These are phyloP conservation scores for Stenopsyche tienmushanensis DNA, from an alignment of 1,140 invertebrate genomes.

Conservation along the genomic window DNA sequence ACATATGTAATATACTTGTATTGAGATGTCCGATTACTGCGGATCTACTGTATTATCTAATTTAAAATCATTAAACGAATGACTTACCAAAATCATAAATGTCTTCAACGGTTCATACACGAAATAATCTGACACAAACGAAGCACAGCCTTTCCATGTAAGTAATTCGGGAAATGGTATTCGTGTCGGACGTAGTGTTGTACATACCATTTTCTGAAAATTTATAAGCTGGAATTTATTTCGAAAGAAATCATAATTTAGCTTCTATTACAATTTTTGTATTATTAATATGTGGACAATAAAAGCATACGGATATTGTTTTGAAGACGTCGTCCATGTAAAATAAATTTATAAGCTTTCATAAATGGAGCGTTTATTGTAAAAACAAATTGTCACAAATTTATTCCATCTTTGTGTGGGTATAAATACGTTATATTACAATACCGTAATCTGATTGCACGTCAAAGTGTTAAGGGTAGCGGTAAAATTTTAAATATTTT, in stretches of 20 bases:
- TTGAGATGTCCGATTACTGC: no score
- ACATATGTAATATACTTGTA: conserved; percentile 1
- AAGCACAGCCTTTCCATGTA: conserved; percentile 61
- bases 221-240: conserved; percentile 2
- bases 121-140: conserved; percentile 63
- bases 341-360: no score
- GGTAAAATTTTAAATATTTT: no score
- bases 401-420: background rate
- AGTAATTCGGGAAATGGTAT: conserved; percentile 61
- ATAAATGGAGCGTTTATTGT: no score
- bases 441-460: no score
- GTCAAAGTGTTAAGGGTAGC: no score
- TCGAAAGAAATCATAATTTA: background rate
- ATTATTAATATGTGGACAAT: no score
- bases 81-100: conserved; percentile 63
- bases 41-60: background rate
- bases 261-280: no score
- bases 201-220: conserved; percentile 70
- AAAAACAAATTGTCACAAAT: background rate
- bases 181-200: conserved; percentile 64
- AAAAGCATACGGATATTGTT: no score
- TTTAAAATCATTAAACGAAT: conserved; percentile 26
- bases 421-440: no score
- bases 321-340: no score
- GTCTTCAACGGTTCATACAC: conserved; percentile 60